Conservation (phyloP, 2,113 vertebrate genomes). For the Brachyhypopomus gauderio region DNA sequence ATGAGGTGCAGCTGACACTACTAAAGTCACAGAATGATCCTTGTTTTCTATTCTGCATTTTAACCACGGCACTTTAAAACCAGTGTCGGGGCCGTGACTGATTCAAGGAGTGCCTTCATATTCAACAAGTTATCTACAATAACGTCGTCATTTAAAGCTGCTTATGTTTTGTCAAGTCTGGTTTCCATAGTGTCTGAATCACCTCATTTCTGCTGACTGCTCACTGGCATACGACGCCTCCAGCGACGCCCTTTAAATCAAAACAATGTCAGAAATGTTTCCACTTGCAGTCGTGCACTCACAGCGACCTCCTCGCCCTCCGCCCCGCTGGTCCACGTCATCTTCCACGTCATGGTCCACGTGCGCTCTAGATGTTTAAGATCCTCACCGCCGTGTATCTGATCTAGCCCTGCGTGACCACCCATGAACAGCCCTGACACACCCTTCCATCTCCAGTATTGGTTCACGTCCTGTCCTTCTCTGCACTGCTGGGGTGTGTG, state of each 20-base stretch:
- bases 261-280: slow-evolving; percentile 4
- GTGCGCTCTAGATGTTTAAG: background rate
- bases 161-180: slow-evolving; percentile 50
- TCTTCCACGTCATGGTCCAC: background rate
- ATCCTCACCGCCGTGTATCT: background rate
- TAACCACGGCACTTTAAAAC: background rate
- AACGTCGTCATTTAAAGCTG: slow-evolving; percentile 31
- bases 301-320: background rate
- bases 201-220: background rate
- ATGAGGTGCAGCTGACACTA: background rate
- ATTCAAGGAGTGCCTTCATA: background rate
- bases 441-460: background rate
- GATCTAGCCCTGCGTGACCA: background rate
- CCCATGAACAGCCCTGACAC: background rate
- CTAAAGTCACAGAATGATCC: background rate
- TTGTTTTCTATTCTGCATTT: background rate
- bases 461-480: too few relatives aligned
- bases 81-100: background rate
- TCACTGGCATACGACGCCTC: background rate
- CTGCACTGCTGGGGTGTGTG: background rate
- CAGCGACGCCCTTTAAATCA: slow-evolving; percentile 5
- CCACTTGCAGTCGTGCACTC: background rate
- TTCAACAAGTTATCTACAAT: slow-evolving; percentile 19
- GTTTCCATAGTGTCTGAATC: slow-evolving; percentile 49
- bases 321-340: background rate